A percentile compares a stretch with the other conserved stretches of the same genome.
phyloP scores from a whole-genome alignment of 1,140 invertebrate genomes.

The Cotesia chilonis region DNA sequence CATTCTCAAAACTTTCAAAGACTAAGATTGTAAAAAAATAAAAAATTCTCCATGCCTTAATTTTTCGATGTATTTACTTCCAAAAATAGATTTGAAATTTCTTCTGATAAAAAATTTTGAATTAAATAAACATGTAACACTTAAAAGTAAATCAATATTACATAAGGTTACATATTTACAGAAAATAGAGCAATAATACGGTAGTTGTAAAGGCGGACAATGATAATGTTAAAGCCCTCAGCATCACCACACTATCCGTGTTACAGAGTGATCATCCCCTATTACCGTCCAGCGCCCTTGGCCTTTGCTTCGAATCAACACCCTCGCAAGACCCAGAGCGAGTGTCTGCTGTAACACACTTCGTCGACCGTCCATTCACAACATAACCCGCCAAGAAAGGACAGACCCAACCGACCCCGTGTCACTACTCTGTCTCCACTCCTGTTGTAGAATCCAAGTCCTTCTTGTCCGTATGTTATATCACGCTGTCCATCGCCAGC shows the following conservation, averaged over 20 bases:
- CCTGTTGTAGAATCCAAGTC: too few relatives aligned
- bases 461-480: neutral
- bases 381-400: slow-evolving; percentile 12
- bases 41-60: too few relatives aligned
- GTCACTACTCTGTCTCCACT: neutral
- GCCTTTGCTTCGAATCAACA: slow-evolving; percentile 35
- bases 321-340: slow-evolving; percentile 24
- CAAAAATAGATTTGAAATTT: too few relatives aligned
- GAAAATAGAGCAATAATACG: slow-evolving; percentile 20
- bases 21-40: too few relatives aligned
- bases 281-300: slow-evolving; percentile 42
- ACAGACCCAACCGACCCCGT: neutral
- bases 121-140: too few relatives aligned
- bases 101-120: too few relatives aligned
- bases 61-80: too few relatives aligned
- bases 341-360: slow-evolving; percentile 20
- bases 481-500: too few relatives aligned
- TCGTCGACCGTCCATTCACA: neutral
- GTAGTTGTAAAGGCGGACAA: neutral
- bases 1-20: too few relatives aligned
- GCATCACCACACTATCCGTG: slow-evolving; percentile 46
- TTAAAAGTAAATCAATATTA: too few relatives aligned
- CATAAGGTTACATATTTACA: slow-evolving; percentile 2
- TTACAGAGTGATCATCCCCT: slow-evolving; percentile 55
- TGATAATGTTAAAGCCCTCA: slow-evolving; percentile 37